Base-by-base conservation (phyloP, 2,797 vertebrate species). In the Botia kubotai region DNA sequence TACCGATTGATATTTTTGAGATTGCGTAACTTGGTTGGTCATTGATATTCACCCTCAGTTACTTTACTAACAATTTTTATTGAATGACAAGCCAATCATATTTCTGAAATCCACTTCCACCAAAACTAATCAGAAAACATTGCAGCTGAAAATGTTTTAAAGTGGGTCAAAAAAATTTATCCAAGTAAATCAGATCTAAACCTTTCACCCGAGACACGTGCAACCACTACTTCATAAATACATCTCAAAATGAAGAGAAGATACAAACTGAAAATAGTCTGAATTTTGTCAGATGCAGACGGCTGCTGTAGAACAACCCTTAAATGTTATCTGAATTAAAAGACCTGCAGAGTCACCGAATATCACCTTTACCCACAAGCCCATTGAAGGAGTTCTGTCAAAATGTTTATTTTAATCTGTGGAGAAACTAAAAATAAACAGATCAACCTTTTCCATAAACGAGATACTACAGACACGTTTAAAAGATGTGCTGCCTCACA, bases 31-130 rank as follows among this genome's bases (percentile, higher is more conserved):
- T 33, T 33, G 33, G 33, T 39, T 19, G 36, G 3, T 58, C 21
- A 82, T 8, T 46, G 39, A 52, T 55, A 62, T 43, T 19, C 43
- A 74, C 55, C 13, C 23, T 2, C 43, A 46, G 33, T 19, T 26
- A 26, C 60, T 86, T 78, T 68, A 73, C 43, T 86, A 84, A 80
- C 69, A 93, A 91, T 90, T 90, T 94, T 94, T 94, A 94, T 94
- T 94, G 91, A 92, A 93, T 90, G 92, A 93, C 93, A 92, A 90
- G 90, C 91, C 90, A 1, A 43, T 46, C 10, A 85, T 93, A 90
- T 87, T 92, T 92, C 92, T 92, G 90, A 93, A 94, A 93, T 90
- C 33, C 72, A 83, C 68, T 74, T 71, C 70, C 80, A 84, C 63
- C 78, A 80, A 65, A 70, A 89, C 87, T 86, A 90, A 90, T 91